phyloP scores from a whole-genome alignment of 2,113 vertebrate genomes.

The Sus scrofa region DNA sequence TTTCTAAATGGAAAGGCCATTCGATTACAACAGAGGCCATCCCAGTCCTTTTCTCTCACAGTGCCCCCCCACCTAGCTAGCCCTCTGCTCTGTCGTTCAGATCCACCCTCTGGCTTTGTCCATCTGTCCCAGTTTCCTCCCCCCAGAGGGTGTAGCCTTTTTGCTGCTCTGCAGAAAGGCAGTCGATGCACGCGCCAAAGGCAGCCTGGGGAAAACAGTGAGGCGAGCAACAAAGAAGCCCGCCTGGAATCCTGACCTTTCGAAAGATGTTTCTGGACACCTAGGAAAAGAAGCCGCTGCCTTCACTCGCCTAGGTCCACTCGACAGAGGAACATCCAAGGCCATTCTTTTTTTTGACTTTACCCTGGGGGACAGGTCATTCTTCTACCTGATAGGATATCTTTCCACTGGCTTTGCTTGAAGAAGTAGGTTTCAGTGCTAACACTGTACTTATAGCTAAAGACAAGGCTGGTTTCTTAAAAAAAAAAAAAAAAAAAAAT shows the following conservation, averaged over 20 bases:
- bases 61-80: not conserved
- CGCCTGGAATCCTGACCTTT: conserved; percentile 63
- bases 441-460: not conserved
- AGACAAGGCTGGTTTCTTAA: conserved; percentile 13
- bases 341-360: not conserved
- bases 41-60: not conserved
- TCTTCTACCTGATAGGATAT: not conserved
- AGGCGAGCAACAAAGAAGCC: conserved; percentile 36
- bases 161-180: not conserved
- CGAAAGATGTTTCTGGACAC: not conserved
- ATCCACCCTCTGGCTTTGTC: not conserved
- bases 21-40: not conserved
- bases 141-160: not conserved
- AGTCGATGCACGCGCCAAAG: not conserved
- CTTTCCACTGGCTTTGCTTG: not conserved
- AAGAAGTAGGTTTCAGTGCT: conserved; percentile 20
- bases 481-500: not conserved
- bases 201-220: not conserved
- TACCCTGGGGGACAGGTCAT: not conserved
- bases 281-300: not conserved
- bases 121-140: conserved; percentile 22
- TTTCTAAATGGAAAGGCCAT: not conserved
- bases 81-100: not conserved
- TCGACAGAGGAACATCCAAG: not conserved
- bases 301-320: not conserved